A percentile compares a stretch with the other conserved stretches of the same genome.
Conservation (phyloP, 2,888 invertebrate genomes). For the Matsumyia berberina region DNA sequence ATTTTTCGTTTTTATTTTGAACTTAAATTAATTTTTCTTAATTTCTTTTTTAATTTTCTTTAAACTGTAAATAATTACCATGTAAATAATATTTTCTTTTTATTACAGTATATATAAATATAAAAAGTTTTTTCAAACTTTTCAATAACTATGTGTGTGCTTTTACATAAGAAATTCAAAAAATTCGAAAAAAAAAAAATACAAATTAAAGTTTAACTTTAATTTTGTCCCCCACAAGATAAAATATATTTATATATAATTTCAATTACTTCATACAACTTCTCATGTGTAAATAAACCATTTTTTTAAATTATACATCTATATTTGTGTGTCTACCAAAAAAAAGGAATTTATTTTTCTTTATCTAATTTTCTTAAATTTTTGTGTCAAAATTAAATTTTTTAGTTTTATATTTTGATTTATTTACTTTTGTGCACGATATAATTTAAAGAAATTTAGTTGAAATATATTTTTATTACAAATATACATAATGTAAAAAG, state of each 20-base stretch:
- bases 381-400: constrained; percentile 75
- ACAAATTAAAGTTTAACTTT: constrained; percentile 76
- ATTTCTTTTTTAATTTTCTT: constrained; percentile 61
- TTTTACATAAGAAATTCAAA: constrained; percentile 72
- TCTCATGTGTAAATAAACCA: constrained; percentile 78
- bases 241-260: constrained; percentile 71
- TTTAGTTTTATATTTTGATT: constrained; percentile 34
- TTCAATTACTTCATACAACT: constrained; percentile 72
- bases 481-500: constrained; percentile 76
- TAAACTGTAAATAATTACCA: constrained; percentile 83
- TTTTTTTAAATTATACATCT: constrained; percentile 74
- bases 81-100: constrained; percentile 80
- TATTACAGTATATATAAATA: constrained; percentile 74
- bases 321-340: constrained; percentile 77
- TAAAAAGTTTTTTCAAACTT: constrained; percentile 78
- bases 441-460: constrained; percentile 57
- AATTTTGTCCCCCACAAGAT: constrained; percentile 60
- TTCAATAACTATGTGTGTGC: constrained; percentile 78
- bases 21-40: constrained; percentile 53
- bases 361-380: constrained; percentile 56
- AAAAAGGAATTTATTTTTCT: constrained; percentile 48
- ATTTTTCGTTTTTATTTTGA: constrained; percentile 19
- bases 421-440: constrained; percentile 56
- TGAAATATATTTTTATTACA: constrained; percentile 19
- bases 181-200: constrained; percentile 55